Evolutionary conservation across 2,888 invertebrate species (phyloP).

Genomic region (Synanthedon formicaeformis): DNA sequence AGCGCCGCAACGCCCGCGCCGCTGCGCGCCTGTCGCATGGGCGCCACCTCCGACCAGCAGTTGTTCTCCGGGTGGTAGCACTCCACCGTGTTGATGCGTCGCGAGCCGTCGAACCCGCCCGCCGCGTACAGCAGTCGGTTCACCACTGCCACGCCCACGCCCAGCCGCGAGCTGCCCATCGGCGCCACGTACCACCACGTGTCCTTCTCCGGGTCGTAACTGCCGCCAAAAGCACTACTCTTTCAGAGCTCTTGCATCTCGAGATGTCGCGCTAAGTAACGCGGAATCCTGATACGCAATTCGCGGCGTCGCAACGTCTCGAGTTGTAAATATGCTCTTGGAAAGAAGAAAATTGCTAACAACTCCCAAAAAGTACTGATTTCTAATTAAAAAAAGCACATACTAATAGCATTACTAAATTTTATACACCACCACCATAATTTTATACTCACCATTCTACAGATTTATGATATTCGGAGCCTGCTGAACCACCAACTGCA

Average conservation of each 20-base stretch:
- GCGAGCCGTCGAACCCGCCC: constrained; percentile 88
- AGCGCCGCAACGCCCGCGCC: constrained; percentile 89
- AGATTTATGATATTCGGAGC: constrained; percentile 85
- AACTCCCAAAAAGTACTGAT: too few species aligned
- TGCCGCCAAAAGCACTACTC: constrained; percentile 22
- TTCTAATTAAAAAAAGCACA: too few species aligned
- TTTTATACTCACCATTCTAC: constrained; percentile 92
- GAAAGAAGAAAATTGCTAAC: too few species aligned
- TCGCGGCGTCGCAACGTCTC: too few species aligned
- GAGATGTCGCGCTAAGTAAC: too few species aligned
- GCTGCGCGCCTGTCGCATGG: constrained; percentile 83
- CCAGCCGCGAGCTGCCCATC: constrained; percentile 83
- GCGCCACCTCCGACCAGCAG: constrained; percentile 84
- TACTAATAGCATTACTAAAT: too few species aligned
- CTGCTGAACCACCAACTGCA: constrained; percentile 92
- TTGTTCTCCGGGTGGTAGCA: constrained; percentile 95
- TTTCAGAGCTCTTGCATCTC: too few species aligned
- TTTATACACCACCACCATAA: too few species aligned
- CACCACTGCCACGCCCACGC: constrained; percentile 83
- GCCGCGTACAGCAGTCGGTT: constrained; percentile 84
- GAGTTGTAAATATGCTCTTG: too few species aligned
- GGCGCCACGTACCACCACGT: constrained; percentile 81
- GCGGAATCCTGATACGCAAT: too few species aligned
- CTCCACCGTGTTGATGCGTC: constrained; percentile 83
- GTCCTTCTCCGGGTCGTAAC: constrained; percentile 89